Percentiles rank a stretch among this genome's conserved stretches.
These are phyloP conservation scores for Desoria tigrina DNA, from an alignment of 2,888 invertebrate genomes.

Conservation along the genomic window DNA sequence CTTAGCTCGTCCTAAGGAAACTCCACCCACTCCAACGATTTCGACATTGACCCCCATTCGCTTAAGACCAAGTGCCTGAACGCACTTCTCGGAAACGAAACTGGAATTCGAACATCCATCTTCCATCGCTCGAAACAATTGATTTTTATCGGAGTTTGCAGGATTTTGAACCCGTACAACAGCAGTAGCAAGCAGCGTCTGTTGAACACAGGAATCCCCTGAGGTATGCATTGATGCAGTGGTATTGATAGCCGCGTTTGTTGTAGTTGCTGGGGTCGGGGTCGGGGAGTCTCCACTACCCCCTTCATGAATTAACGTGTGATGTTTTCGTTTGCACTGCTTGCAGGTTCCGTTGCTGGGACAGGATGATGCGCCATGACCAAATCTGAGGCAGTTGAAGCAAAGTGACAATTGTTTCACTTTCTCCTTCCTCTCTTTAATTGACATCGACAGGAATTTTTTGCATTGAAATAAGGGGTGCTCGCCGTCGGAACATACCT, in stretches of 20 bases:
- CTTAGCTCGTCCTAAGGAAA: too few relatives aligned
- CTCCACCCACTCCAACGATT: conserved; percentile 20
- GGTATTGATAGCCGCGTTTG: too few relatives aligned
- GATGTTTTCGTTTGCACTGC: conserved; percentile 11
- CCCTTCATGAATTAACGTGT: conserved; percentile 16
- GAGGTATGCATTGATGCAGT: background rate
- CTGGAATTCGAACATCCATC: conserved; percentile 24
- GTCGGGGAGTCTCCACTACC: too few relatives aligned
- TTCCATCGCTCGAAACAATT: conserved; percentile 14
- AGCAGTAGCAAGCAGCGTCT: conserved; percentile 28
- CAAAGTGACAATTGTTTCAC: conserved; percentile 6
- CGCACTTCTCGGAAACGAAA: conserved; percentile 26
- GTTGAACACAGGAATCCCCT: background rate
- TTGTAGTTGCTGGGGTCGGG: too few relatives aligned
- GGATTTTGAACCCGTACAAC: conserved; percentile 9
- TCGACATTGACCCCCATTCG: background rate
- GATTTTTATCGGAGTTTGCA: background rate
- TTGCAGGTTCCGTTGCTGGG: conserved; percentile 1
- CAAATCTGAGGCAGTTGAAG: conserved; percentile 26
- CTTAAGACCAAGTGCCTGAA: conserved; percentile 10
- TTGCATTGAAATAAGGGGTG: conserved; percentile 21
- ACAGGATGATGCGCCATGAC: conserved; percentile 15
- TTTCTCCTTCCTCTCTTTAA: background rate
- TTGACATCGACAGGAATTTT: background rate
- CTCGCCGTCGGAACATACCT: conserved; percentile 6